Evolutionary conservation across 2,797 vertebrate species (phyloP).

Genomic region (Gobionotothen gibberifrons): DNA sequence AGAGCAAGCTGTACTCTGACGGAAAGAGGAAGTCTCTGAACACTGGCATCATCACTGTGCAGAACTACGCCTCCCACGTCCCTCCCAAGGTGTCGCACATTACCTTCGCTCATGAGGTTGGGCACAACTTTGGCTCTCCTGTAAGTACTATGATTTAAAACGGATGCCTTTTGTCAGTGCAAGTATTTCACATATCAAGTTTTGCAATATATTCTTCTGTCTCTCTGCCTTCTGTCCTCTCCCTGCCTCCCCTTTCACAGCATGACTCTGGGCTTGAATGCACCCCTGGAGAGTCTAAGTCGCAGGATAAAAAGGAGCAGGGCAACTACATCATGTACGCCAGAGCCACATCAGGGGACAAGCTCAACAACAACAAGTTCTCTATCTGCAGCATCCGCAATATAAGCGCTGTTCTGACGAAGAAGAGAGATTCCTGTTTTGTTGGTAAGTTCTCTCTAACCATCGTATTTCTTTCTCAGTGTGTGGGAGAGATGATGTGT

Average conservation of each 20-base stretch:
- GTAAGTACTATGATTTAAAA: slow-evolving; percentile 84
- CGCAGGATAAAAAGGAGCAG: slow-evolving; percentile 89
- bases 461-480: not conserved
- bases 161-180: not conserved
- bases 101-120: slow-evolving; percentile 97
- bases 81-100: slow-evolving; percentile 98
- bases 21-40: slow-evolving; percentile 96
- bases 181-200: slow-evolving; percentile 1
- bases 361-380: slow-evolving; percentile 97
- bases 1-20: slow-evolving; percentile 92
- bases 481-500: slow-evolving; percentile 3
- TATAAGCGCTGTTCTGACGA: slow-evolving; percentile 93
- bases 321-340: slow-evolving; percentile 99
- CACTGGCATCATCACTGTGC: slow-evolving; percentile 98
- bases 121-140: slow-evolving; percentile 98
- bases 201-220: not conserved
- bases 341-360: slow-evolving; percentile 97
- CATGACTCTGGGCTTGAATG: slow-evolving; percentile 96
- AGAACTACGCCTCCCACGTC: slow-evolving; percentile 96
- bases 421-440: slow-evolving; percentile 92
- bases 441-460: slow-evolving; percentile 86
- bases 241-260: slow-evolving; percentile 73
- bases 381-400: slow-evolving; percentile 94
- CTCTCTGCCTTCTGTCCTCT: slow-evolving; percentile 10
- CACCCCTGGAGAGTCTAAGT: slow-evolving; percentile 94